Percentiles rank a stretch among this genome's conserved stretches.
Conservation (phyloP, 1,140 invertebrate genomes). For the Trigoniulus corallinus region DNA sequence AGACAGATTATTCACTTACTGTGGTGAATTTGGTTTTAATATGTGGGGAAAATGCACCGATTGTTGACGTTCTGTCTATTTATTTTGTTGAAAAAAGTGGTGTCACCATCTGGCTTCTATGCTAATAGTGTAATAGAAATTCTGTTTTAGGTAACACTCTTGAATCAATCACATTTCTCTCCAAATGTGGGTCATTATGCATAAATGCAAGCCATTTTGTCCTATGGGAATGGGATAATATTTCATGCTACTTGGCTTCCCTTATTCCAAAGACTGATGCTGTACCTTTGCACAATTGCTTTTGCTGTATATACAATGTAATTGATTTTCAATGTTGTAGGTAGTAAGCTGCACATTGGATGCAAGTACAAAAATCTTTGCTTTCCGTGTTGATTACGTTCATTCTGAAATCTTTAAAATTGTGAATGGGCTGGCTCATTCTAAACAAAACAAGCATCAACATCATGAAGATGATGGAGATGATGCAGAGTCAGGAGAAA, state of each 20-base stretch:
- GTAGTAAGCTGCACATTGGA: conserved; percentile 60
- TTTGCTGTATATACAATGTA: conserved; percentile 4
- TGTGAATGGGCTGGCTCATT: conserved; percentile 40
- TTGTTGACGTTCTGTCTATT: not conserved
- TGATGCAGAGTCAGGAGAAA: conserved; percentile 15
- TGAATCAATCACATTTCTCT: too few species aligned
- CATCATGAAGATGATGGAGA: conserved; percentile 27
- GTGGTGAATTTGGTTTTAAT: not conserved
- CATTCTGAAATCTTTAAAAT: conserved; percentile 59
- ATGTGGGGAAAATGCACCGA: not conserved
- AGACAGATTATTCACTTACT: not conserved
- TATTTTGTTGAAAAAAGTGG: too few species aligned
- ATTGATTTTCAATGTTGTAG: conserved; percentile 21
- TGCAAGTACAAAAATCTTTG: conserved; percentile 67
- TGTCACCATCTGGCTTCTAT: too few species aligned
- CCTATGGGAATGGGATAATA: not conserved
- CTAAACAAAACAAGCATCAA: conserved; percentile 18
- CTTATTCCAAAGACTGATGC: not conserved
- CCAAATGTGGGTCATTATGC: too few species aligned
- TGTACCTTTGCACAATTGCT: not conserved
- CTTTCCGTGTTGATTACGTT: conserved; percentile 56
- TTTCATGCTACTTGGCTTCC: not conserved
- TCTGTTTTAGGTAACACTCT: too few species aligned
- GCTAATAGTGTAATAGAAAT: too few species aligned
- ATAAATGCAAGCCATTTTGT: too few species aligned